Conservation (phyloP, 2,797 vertebrate genomes). For the Tragelaphus oryx region DNA sequence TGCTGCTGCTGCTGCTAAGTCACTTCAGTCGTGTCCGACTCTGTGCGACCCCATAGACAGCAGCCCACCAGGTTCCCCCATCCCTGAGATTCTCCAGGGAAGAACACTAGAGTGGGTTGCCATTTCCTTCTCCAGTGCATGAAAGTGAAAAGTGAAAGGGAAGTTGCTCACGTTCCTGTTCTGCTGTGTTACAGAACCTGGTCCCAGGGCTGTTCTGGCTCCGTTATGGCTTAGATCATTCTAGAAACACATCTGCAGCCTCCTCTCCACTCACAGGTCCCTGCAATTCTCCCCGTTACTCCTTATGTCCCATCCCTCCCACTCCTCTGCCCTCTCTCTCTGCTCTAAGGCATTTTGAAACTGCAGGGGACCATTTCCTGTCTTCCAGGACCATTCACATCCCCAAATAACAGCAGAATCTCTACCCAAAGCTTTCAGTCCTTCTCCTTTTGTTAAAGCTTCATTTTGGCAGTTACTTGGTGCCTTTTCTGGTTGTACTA, state of each 20-base stretch:
- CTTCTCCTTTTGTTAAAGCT: background rate
- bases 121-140: too few relatives aligned
- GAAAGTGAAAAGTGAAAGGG: too few relatives aligned
- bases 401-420: background rate
- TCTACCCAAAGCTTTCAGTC: background rate
- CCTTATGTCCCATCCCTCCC: background rate
- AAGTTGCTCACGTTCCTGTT: too few relatives aligned
- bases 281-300: background rate
- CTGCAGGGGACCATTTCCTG: background rate
- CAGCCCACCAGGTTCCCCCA: too few relatives aligned
- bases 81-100: too few relatives aligned
- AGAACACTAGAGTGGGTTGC: too few relatives aligned
- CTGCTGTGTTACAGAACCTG: background rate
- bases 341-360: background rate
- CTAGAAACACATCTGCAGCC: background rate
- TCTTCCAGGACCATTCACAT: background rate
- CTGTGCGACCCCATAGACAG: too few relatives aligned
- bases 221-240: background rate
- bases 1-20: too few relatives aligned
- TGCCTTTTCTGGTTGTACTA: background rate
- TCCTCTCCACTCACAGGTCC: background rate
- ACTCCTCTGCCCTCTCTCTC: accelerated
- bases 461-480: background rate
- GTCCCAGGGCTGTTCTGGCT: background rate
- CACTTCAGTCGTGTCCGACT: too few relatives aligned